These are phyloP conservation scores for Sialis lutaria DNA, from an alignment of 2,888 invertebrate species.

Conservation along the genomic window DNA sequence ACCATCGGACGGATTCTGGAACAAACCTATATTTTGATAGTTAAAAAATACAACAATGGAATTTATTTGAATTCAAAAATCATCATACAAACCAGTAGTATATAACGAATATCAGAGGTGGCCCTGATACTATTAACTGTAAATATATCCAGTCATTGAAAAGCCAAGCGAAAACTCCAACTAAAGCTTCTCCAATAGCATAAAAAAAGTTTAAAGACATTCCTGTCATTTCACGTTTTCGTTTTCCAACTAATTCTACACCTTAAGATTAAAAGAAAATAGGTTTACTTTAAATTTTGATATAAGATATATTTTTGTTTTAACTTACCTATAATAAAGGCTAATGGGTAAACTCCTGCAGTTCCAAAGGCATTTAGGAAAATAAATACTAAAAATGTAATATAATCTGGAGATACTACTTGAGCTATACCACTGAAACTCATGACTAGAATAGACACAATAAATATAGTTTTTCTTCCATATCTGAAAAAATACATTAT, in stretches of 20 bases:
- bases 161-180: slow-evolving; percentile 40
- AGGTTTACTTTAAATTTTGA: neutral
- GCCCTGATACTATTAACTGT: slow-evolving; percentile 38
- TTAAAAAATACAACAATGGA: neutral
- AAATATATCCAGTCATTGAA: slow-evolving; percentile 38
- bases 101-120: slow-evolving; percentile 35
- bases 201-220: slow-evolving; percentile 45
- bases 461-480: slow-evolving; percentile 38
- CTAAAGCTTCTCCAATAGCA: slow-evolving; percentile 41
- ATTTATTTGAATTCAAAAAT: slow-evolving; percentile 7
- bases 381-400: slow-evolving; percentile 31
- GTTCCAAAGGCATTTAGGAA: slow-evolving; percentile 42
- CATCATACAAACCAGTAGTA: slow-evolving; percentile 33
- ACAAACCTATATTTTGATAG: slow-evolving; percentile 25
- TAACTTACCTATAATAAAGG: slow-evolving; percentile 33
- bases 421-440: slow-evolving; percentile 36
- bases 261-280: slow-evolving; percentile 21
- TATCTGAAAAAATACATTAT: slow-evolving; percentile 26
- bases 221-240: slow-evolving; percentile 40
- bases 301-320: neutral
- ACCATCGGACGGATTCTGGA: slow-evolving; percentile 50
- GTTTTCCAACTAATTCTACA: slow-evolving; percentile 45
- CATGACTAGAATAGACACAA: slow-evolving; percentile 36
- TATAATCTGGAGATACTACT: slow-evolving; percentile 31
- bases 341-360: slow-evolving; percentile 39